phyloP scores from a whole-genome alignment of 2,113 vertebrate genomes.

The Nanorana parkeri region DNA sequence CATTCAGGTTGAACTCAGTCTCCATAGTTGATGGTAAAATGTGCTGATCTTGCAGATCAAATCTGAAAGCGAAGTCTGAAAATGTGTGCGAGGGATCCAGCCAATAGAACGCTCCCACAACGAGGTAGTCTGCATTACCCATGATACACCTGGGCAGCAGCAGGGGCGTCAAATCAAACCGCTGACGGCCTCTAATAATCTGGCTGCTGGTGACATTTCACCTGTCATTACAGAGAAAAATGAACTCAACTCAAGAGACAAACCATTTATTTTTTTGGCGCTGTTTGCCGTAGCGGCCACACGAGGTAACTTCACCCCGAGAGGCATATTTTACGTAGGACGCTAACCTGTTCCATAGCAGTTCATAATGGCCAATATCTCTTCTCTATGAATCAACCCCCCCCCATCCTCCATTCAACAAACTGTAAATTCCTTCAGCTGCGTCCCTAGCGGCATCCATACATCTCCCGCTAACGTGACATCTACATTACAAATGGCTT shows the following conservation, averaged over 20 bases:
- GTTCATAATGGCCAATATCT: background rate
- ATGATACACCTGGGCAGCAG: background rate
- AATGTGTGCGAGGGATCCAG: no score
- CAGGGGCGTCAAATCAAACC: background rate
- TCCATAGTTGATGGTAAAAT: no score
- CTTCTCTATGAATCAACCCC: slow-evolving; percentile 1
- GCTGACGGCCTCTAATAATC: background rate
- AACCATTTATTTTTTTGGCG: background rate
- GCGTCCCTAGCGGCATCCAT: slow-evolving; percentile 10
- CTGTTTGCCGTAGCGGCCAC: background rate
- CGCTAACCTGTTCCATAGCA: background rate
- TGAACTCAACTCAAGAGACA: background rate
- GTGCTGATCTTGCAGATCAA: no score
- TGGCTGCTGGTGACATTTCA: background rate
- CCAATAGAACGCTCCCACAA: no score
- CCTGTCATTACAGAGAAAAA: slow-evolving; percentile 11
- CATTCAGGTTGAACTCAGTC: no score
- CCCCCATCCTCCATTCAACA: slow-evolving; percentile 31
- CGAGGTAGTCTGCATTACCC: no score
- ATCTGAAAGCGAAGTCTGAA: no score
- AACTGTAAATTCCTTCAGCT: slow-evolving; percentile 13
- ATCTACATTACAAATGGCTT: slow-evolving; percentile 53
- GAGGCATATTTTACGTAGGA: background rate
- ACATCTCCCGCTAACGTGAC: background rate
- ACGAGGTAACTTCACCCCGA: background rate